A percentile compares a stretch with the other conserved stretches of the same genome.
Conservation (phyloP, 2,888 invertebrate genomes). For the Gastracanthus pulcherrimus region DNA sequence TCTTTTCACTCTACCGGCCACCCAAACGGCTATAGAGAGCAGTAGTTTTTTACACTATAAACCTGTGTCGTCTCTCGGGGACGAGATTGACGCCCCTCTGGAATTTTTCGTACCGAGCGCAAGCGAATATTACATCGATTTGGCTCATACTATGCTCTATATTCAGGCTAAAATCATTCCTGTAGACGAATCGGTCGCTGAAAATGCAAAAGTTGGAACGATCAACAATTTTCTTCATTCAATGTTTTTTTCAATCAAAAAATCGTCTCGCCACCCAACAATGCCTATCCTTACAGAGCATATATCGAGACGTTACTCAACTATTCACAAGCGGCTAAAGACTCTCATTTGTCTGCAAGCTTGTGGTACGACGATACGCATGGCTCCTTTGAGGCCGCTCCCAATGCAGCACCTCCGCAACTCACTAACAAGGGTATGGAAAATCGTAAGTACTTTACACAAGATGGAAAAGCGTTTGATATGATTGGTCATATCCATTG, state of each 20-base stretch:
- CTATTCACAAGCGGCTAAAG: constrained; percentile 57
- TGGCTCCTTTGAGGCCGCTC: background rate
- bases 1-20: constrained; percentile 59
- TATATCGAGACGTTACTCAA: constrained; percentile 64
- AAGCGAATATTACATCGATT: constrained; percentile 63
- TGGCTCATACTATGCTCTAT: constrained; percentile 60
- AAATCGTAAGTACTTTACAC: background rate
- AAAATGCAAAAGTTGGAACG: constrained; percentile 10
- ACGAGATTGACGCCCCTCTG: constrained; percentile 62
- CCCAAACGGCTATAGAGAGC: constrained; percentile 62
- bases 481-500: constrained; percentile 57
- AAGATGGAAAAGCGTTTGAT: background rate
- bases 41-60: constrained; percentile 62
- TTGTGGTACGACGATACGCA: constrained; percentile 51
- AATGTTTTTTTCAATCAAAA: constrained; percentile 64
- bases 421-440: background rate
- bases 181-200: background rate
- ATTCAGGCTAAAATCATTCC: background rate
- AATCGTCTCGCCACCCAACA: constrained; percentile 61
- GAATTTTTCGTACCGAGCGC: constrained; percentile 63
- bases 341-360: constrained; percentile 56
- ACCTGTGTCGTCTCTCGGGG: constrained; percentile 60
- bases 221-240: constrained; percentile 25
- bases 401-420: background rate
- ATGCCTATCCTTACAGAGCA: constrained; percentile 63